These are phyloP conservation scores for Gari tellinella DNA, from an alignment of 2,888 invertebrate species.

Conservation along the genomic window DNA sequence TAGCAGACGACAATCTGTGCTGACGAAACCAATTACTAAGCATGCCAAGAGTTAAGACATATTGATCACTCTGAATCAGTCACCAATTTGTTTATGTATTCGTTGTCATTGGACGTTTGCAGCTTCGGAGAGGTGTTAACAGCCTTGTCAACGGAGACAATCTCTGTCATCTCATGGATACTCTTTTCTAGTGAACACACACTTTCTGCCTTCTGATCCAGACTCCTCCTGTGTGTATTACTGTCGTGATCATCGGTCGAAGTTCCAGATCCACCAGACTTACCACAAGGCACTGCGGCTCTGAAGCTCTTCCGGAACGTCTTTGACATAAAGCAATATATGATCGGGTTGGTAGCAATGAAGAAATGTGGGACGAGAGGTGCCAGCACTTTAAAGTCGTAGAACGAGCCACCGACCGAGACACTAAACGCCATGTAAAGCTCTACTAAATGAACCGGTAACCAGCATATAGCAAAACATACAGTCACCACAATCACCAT, in stretches of 20 bases:
- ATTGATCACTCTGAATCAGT: no score
- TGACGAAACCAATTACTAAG: no score
- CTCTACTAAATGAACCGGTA: slow-evolving; percentile 57
- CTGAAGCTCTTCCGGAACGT: slow-evolving; percentile 51
- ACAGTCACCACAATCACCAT: slow-evolving; percentile 49
- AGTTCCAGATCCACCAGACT: neutral
- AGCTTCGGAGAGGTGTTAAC: slow-evolving; percentile 18
- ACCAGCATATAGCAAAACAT: slow-evolving; percentile 60
- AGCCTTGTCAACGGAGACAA: slow-evolving; percentile 17
- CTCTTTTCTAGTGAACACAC: slow-evolving; percentile 6
- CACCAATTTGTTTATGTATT: no score
- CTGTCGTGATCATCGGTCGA: neutral
- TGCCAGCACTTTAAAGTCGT: slow-evolving; percentile 53
- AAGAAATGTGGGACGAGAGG: slow-evolving; percentile 54
- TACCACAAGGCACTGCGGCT: slow-evolving; percentile 43
- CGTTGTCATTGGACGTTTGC: neutral
- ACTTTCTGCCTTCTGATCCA: neutral
- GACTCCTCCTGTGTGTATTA: neutral
- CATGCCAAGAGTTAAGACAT: no score
- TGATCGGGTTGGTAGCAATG: slow-evolving; percentile 57
- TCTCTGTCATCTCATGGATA: slow-evolving; percentile 13
- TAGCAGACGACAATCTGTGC: no score
- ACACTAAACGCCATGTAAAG: slow-evolving; percentile 38
- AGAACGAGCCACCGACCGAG: slow-evolving; percentile 23
- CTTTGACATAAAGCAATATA: slow-evolving; percentile 63